phyloP scores from a whole-genome alignment of 53 echinoderm and acorn worm species.

The Apostichopus leukothele region DNA sequence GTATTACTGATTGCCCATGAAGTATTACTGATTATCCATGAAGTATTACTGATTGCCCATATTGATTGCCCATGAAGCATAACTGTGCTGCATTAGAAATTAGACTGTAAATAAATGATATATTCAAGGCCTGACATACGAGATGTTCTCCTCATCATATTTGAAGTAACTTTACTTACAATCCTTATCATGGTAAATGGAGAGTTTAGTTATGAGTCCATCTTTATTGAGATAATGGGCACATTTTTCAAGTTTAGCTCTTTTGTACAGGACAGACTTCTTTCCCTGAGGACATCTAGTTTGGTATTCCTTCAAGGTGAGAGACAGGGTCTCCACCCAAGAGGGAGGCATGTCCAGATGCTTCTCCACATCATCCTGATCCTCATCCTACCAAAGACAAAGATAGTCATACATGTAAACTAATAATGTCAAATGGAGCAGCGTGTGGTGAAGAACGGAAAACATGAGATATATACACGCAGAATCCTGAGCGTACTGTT shows the following conservation, averaged over 20 bases:
- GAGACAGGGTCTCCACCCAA: conserved; percentile 78
- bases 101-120: neutral
- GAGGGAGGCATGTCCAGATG: conserved; percentile 96
- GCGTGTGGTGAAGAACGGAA: too few species aligned
- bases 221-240: conserved; percentile 91
- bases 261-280: conserved; percentile 85
- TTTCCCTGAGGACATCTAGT: conserved; percentile 93
- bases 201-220: conserved; percentile 83
- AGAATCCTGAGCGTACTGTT: too few species aligned
- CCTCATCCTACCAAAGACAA: conserved; percentile 71
- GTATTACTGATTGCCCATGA: too few species aligned
- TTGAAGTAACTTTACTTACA: conserved; percentile 56
- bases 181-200: conserved; percentile 83
- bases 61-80: too few species aligned
- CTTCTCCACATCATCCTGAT: conserved; percentile 94
- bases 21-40: too few species aligned
- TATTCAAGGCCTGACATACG: neutral
- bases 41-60: too few species aligned
- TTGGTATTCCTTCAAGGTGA: conserved; percentile 90
- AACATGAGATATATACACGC: too few species aligned
- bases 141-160: too few species aligned
- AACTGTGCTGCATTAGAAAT: too few species aligned
- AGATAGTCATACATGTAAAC: neutral
- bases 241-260: conserved; percentile 98
- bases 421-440: too few species aligned